A percentile compares a stretch with the other conserved stretches of the same genome.
Conservation (phyloP, 2,113 vertebrate genomes). For the Campylomormyrus tamandua region DNA sequence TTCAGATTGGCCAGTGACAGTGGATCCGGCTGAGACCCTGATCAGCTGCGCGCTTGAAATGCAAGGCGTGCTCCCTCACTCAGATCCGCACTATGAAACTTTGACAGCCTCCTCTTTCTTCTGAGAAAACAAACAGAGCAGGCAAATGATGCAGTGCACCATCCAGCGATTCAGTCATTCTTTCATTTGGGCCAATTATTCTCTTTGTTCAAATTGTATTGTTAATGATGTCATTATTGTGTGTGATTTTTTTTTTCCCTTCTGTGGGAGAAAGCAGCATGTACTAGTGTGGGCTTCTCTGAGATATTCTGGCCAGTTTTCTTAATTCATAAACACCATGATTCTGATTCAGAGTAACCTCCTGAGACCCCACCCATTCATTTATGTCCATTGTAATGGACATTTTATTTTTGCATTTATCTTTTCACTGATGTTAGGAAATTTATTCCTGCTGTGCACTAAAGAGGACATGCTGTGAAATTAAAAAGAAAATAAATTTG, state of each 20-base stretch:
- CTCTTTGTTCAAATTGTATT: neutral
- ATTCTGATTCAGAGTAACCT: neutral
- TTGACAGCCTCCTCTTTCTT: slow-evolving; percentile 24
- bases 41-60: slow-evolving; percentile 21
- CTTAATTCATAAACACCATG: neutral
- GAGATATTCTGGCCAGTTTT: neutral
- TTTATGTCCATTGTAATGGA: too few relatives aligned
- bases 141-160: slow-evolving; percentile 19
- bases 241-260: neutral
- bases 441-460: too few relatives aligned
- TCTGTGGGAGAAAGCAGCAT: neutral
- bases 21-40: neutral
- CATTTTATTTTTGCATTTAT: too few relatives aligned
- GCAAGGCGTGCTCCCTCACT: slow-evolving; percentile 15
- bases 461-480: too few relatives aligned
- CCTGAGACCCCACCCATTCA: too few relatives aligned
- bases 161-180: neutral
- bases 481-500: too few relatives aligned
- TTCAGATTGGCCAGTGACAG: neutral
- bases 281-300: neutral
- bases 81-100: slow-evolving; percentile 10
- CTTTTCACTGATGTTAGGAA: too few relatives aligned
- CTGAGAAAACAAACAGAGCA: slow-evolving; percentile 33
- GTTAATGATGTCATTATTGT: slow-evolving; percentile 9
- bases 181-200: neutral